Conservation (phyloP, 2,888 invertebrate genomes). For the Colostygia pectinataria region DNA sequence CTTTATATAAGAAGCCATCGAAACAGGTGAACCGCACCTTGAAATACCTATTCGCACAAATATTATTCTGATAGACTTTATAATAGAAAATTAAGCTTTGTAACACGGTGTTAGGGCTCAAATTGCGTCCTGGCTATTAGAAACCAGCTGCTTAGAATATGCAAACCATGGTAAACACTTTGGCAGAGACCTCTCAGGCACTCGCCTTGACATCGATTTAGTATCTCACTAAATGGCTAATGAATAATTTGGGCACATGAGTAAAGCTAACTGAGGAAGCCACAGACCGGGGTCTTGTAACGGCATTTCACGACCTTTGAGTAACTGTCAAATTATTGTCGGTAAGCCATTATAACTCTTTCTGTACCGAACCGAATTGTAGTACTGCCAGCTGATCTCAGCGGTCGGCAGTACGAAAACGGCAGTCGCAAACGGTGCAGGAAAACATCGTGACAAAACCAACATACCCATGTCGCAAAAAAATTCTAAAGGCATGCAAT, state of each 20-base stretch:
- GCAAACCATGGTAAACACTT: conserved; percentile 26
- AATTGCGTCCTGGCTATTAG: neutral
- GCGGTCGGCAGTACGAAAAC: too few species aligned
- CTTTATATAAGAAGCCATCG: neutral
- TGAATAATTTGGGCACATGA: conserved; percentile 16
- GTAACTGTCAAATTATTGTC: too few species aligned
- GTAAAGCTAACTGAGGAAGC: neutral
- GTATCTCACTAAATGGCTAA: conserved; percentile 19
- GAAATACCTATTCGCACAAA: conserved; percentile 8
- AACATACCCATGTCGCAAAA: too few species aligned
- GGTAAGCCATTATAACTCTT: too few species aligned
- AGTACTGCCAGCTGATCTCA: too few species aligned
- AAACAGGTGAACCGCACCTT: conserved; percentile 15
- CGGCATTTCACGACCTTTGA: too few species aligned
- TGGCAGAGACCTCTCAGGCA: conserved; percentile 10
- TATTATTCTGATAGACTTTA: conserved; percentile 7
- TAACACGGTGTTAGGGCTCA: neutral
- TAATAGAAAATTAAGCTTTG: neutral
- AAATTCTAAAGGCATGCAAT: too few species aligned
- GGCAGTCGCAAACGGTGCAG: too few species aligned
- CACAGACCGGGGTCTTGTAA: too few species aligned
- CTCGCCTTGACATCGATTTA: conserved; percentile 18
- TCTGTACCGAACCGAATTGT: too few species aligned
- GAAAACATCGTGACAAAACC: too few species aligned
- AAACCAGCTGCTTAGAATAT: conserved; percentile 20